Evolutionary conservation across 2,797 vertebrate species (phyloP), one percentile per base, ranked within the genome.

Genomic region (Tapera naevia): DNA sequence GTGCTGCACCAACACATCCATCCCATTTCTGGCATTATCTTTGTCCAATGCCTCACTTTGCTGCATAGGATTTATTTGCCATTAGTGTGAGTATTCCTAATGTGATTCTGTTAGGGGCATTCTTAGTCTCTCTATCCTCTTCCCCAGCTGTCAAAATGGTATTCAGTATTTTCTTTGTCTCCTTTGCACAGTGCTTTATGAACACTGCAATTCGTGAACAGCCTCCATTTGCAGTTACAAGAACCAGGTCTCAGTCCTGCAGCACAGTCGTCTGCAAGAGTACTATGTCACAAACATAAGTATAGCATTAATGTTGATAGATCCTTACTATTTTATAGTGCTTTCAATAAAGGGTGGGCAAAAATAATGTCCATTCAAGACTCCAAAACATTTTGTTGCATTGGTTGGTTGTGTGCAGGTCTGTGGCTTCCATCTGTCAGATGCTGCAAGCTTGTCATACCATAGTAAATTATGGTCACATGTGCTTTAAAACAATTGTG

Each of bases 1-100:
- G 23, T 56, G n/a, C 51, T 3, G 0, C 13, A 78, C n/a, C 7
- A 13, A 33, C 39, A 41, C 1, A 3, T 9, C 32, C 51, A 39
- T 35, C 24, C 56, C 74, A 18, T 66, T 85, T 35, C 71, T 60
- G 51, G 25, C 28, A 53, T 48, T 45, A 13, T 30, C 35, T 48
- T 30, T 64, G 72, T 19, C 37, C 1, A 2, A 10, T 15, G 18
- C 11, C 53, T 11, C 17, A 4, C 11, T 58, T 73, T 39, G 10
- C 35, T 64, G 32, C 25, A 13, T 10, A 64, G 37, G 43, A 45
- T 17, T 54, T 69, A 13, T 12, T 71, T 71, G 39, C 25, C 16
- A 9, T 28, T 56, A 37, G 10, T 25, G 11, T 45, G 41, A 28
- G 30, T 56, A 66, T 30, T n/a, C 14, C 28, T 74, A 32, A 25